Percentiles rank a stretch among this genome's conserved stretches.
phyloP scores from a whole-genome alignment of 2,888 invertebrate genomes.

The Sympetrum striolatum region DNA sequence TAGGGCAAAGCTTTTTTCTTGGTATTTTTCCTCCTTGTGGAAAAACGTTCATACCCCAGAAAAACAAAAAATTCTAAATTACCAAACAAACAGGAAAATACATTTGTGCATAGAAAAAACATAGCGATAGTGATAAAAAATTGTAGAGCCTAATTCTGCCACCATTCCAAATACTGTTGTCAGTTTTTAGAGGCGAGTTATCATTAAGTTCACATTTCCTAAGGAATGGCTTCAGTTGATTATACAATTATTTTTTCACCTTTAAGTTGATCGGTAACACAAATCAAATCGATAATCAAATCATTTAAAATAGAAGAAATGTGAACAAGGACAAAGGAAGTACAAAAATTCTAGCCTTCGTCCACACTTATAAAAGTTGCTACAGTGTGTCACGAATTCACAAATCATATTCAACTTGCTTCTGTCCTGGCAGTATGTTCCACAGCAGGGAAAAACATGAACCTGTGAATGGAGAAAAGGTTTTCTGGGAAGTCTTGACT shows the following conservation, averaged over 20 bases:
- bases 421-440: constrained; percentile 37
- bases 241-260: neutral
- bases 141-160: neutral
- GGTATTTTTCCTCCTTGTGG: neutral
- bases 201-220: constrained; percentile 25
- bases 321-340: constrained; percentile 36
- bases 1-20: neutral
- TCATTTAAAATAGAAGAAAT: constrained; percentile 26
- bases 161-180: constrained; percentile 21
- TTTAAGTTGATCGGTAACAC: constrained; percentile 8
- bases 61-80: neutral
- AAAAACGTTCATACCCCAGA: constrained; percentile 14
- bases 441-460: constrained; percentile 39
- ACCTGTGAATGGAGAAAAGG: constrained; percentile 45
- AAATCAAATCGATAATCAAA: constrained; percentile 32
- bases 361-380: constrained; percentile 36
- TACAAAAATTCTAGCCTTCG: constrained; percentile 38
- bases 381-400: constrained; percentile 34
- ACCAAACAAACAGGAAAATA: constrained; percentile 39
- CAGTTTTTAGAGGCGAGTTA: constrained; percentile 1
- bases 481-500: constrained; percentile 47
- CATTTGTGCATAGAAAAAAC: constrained; percentile 34
- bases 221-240: constrained; percentile 25
- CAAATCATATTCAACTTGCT: constrained; percentile 31
- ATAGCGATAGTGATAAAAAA: constrained; percentile 26